Percentiles rank a stretch among this genome's conserved stretches.
phyloP scores from a whole-genome alignment of 2,888 invertebrate genomes.

The Leptothorax acervorum region DNA sequence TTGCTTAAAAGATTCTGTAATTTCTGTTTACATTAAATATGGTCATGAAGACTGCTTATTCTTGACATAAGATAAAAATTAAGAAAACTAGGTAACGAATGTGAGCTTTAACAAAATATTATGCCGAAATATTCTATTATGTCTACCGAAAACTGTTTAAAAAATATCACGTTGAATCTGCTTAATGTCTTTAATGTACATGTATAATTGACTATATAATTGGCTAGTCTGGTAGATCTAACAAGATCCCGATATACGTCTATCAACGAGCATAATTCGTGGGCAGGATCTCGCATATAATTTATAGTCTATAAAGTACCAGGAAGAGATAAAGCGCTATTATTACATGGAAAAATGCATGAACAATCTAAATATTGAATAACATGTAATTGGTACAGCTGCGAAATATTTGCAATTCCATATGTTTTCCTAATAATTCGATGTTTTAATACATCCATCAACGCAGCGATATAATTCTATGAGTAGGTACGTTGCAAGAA shows the following conservation, averaged over 20 bases:
- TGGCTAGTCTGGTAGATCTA: constrained; percentile 42
- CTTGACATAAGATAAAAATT: constrained; percentile 11
- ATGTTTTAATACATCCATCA: not conserved
- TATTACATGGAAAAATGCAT: constrained; percentile 29
- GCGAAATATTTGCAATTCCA: constrained; percentile 7
- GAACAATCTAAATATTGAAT: not conserved
- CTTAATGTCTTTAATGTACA: constrained; percentile 29
- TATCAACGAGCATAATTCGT: not conserved
- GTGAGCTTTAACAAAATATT: constrained; percentile 36
- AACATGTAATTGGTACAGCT: not conserved
- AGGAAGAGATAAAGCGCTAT: constrained; percentile 42
- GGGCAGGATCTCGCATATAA: constrained; percentile 4
- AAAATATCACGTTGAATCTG: constrained; percentile 46
- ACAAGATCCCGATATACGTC: constrained; percentile 13
- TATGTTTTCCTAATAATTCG: not conserved
- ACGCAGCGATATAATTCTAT: constrained; percentile 4
- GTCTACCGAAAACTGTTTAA: constrained; percentile 26
- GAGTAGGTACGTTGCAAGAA: not conserved
- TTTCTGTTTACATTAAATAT: constrained; percentile 20
- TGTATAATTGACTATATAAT: constrained; percentile 48
- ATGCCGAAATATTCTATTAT: constrained; percentile 10
- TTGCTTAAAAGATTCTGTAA: constrained; percentile 25
- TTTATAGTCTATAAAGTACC: not conserved
- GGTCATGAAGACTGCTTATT: constrained; percentile 29
- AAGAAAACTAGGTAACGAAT: constrained; percentile 24